Percentiles rank a stretch among this genome's conserved stretches.
phyloP scores from a whole-genome alignment of 2,797 vertebrate genomes.

The Ibycter americanus region DNA sequence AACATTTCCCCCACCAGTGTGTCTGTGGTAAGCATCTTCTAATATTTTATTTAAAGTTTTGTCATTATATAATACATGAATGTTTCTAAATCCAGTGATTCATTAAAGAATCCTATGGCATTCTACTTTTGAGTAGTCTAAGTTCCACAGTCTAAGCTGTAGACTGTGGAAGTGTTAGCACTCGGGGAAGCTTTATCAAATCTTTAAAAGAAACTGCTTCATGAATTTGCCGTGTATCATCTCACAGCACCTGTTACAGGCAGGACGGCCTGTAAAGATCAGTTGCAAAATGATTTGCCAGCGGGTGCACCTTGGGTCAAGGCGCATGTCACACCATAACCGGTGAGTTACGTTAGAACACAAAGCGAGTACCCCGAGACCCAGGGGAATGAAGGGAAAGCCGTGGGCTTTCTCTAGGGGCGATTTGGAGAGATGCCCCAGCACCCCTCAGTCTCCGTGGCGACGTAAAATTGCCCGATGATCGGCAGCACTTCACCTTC shows the following conservation, averaged over 20 bases:
- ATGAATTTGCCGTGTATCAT: rapidly evolving
- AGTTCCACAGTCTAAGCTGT: too few species aligned
- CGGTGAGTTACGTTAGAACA: not conserved
- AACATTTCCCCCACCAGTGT: rapidly evolving
- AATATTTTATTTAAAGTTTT: not conserved
- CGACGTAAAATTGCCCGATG: rapidly evolving
- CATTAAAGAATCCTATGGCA: not conserved
- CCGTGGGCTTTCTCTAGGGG: too few species aligned
- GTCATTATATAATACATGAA: too few species aligned
- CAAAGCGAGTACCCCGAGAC: not conserved
- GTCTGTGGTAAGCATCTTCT: not conserved
- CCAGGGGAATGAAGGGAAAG: not conserved
- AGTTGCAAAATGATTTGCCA: not conserved
- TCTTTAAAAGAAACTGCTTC: not conserved
- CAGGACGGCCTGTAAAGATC: rapidly evolving
- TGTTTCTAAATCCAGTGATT: not conserved
- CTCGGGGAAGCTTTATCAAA: not conserved
- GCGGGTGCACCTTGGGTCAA: rapidly evolving
- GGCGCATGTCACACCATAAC: rapidly evolving
- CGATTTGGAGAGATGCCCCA: not conserved
- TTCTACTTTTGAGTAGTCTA: rapidly evolving
- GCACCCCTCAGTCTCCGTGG: rapidly evolving
- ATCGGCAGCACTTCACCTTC: too few species aligned
- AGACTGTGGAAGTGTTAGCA: not conserved
- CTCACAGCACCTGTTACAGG: not conserved